Evolutionary conservation across 2,888 invertebrate species (phyloP), one percentile per base, ranked within the genome.

Genomic region (Baronia brevicornis): DNA sequence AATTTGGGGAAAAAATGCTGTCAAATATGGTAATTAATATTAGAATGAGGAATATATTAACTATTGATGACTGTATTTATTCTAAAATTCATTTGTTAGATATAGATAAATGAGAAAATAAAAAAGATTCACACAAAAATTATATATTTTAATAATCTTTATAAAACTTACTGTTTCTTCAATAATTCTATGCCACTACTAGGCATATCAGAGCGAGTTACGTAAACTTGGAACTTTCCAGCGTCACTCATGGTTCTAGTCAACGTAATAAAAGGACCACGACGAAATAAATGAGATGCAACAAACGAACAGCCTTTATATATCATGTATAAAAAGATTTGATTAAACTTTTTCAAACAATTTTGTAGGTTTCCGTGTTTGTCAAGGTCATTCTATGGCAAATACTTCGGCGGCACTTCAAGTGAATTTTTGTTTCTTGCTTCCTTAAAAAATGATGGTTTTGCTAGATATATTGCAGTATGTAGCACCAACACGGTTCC

Each of bases 141-240:
- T n/a, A n/a, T n/a, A 20, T 22, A 13, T 15, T 14, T n/a, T 28
- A 25, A 6, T 13, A 32, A n/a, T n/a, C n/a, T n/a, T 19, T 2
- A 28, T 23, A 6, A 12, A 10, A 85, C 88, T 87, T 71, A 91
- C 91, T 85, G 78, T 63, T 87, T 71, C 54, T 78, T 75, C 5
- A 92, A 68, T 31, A 91, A 55, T 27, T 87, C 71, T 21, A 90
- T 60, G 10, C 89, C 90, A 48, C 77, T 67, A 30, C 79, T 57
- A 2, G 90, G 90, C 72, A 91, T 86, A 61, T 89, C 87, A 22
- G 80, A 68, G 7, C 90, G 84, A n/a, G 90, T 89, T 25, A 91
- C 70, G 36, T 88, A 87, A 33, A 92, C 87, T 56, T 85, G 85
- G 11, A 85, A 86, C 57, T 73, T 79, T 17, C 48, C 51, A 28